phyloP scores from a whole-genome alignment of 1,140 invertebrate species.

The Tetraneura akinire region DNA sequence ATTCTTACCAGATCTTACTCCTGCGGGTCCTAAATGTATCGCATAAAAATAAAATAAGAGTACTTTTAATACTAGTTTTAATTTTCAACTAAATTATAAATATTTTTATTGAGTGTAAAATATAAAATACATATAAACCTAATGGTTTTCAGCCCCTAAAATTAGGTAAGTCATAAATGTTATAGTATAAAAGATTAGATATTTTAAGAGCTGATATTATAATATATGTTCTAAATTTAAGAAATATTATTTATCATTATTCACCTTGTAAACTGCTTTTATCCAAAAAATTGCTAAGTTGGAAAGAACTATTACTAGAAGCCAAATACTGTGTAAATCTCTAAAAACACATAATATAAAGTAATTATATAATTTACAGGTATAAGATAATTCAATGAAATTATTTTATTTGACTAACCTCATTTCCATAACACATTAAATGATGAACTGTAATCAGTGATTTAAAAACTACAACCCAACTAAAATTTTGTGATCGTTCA shows the following conservation, averaged over 20 bases:
- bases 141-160: too few species aligned
- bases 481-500: conserved; percentile 94
- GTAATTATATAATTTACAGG: conserved; percentile 18
- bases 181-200: too few species aligned
- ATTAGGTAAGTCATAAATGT: too few species aligned
- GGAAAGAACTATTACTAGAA: conserved; percentile 98
- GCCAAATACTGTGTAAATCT: conserved; percentile 99
- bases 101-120: neutral
- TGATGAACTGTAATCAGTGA: conserved; percentile 98
- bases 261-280: conserved; percentile 94
- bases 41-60: conserved; percentile 47
- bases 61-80: conserved; percentile 42
- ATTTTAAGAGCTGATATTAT: neutral
- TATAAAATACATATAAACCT: too few species aligned
- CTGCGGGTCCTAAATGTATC: conserved; percentile 42
- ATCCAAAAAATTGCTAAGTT: conserved; percentile 95
- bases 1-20: conserved; percentile 50
- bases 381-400: neutral
- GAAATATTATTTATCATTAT: conserved; percentile 53
- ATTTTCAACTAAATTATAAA: conserved; percentile 10
- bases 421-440: conserved; percentile 99
- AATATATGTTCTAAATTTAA: neutral
- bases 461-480: conserved; percentile 99
- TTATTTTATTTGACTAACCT: conserved; percentile 68
- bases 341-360: conserved; percentile 68